phyloP scores from a whole-genome alignment of 1,140 invertebrate genomes.

The Tetragonula clypearis region DNA sequence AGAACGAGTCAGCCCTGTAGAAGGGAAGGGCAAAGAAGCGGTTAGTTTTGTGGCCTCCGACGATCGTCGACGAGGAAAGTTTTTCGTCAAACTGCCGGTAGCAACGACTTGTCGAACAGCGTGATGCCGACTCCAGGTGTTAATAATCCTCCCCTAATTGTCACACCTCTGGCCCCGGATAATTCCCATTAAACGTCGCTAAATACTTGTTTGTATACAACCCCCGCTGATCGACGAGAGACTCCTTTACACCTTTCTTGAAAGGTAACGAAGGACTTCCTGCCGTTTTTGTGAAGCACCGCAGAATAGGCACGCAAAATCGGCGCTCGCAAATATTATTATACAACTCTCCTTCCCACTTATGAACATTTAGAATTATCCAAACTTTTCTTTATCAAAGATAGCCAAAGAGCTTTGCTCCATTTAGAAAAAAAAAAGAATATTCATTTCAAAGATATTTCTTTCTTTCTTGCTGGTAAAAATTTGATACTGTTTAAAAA shows the following conservation, averaged over 20 bases:
- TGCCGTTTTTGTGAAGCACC: neutral
- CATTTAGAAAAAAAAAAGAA: neutral
- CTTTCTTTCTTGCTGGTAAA: no score
- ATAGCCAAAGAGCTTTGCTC: neutral
- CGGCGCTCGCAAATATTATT: neutral
- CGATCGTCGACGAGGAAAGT: slow-evolving; percentile 21
- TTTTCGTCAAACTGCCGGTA: slow-evolving; percentile 52
- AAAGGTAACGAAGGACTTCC: slow-evolving; percentile 54
- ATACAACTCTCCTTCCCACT: neutral
- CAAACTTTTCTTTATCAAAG: neutral
- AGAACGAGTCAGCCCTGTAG: slow-evolving; percentile 60
- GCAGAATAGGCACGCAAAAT: neutral
- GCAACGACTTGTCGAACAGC: slow-evolving; percentile 72
- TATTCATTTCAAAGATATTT: no score
- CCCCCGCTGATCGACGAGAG: slow-evolving; percentile 60
- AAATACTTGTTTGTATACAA: slow-evolving; percentile 80
- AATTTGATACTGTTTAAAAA: no score
- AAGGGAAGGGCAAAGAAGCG: slow-evolving; percentile 23
- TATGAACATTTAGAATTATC: neutral
- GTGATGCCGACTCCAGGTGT: slow-evolving; percentile 77
- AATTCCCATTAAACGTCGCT: slow-evolving; percentile 78
- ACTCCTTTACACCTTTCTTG: slow-evolving; percentile 68
- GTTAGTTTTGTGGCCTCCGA: slow-evolving; percentile 45
- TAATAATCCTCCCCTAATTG: slow-evolving; percentile 81
- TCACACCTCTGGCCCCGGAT: slow-evolving; percentile 61